Evolutionary conservation across 30 jellyfish, hydroid and myxozoan species (phyloP).

Genomic region (Calvadosia cruxmelitensis): DNA sequence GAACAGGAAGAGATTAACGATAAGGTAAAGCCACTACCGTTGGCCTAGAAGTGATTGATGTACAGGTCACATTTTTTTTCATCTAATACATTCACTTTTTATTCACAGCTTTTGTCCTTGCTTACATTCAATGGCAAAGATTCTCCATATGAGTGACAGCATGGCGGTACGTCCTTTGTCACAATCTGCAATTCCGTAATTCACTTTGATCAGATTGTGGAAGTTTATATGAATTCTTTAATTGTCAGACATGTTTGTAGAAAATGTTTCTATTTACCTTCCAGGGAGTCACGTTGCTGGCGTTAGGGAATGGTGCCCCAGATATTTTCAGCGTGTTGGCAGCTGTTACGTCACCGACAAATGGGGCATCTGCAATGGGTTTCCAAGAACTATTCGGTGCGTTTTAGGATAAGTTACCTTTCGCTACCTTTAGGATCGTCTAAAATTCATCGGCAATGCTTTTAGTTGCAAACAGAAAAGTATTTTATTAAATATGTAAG

Average conservation of each 20-base stretch:
- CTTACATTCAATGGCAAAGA: slow-evolving; percentile 56
- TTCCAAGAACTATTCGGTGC: slow-evolving; percentile 85
- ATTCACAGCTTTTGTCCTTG: slow-evolving; percentile 82
- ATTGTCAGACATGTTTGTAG: no score
- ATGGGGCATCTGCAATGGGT: slow-evolving; percentile 72
- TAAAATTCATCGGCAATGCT: no score
- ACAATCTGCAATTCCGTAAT: no score
- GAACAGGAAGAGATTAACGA: no score
- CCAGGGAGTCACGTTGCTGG: slow-evolving; percentile 86
- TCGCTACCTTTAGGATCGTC: no score
- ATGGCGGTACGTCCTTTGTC: slow-evolving; percentile 64
- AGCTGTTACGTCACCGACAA: slow-evolving; percentile 49
- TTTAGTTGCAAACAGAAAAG: no score
- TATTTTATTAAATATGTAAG: no score
- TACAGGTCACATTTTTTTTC: not conserved
- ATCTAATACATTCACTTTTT: not conserved
- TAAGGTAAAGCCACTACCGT: not conserved
- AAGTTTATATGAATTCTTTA: no score
- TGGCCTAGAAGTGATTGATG: not conserved
- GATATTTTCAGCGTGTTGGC: slow-evolving; percentile 86
- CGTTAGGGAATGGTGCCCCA: slow-evolving; percentile 95
- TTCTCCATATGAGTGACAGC: slow-evolving; percentile 84
- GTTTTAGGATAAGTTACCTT: not conserved
- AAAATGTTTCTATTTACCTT: slow-evolving; percentile 2
- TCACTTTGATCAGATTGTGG: no score